Evolutionary conservation across 2,888 invertebrate genomes (phyloP).

Genomic region (Lampropteryx suffumata): DNA sequence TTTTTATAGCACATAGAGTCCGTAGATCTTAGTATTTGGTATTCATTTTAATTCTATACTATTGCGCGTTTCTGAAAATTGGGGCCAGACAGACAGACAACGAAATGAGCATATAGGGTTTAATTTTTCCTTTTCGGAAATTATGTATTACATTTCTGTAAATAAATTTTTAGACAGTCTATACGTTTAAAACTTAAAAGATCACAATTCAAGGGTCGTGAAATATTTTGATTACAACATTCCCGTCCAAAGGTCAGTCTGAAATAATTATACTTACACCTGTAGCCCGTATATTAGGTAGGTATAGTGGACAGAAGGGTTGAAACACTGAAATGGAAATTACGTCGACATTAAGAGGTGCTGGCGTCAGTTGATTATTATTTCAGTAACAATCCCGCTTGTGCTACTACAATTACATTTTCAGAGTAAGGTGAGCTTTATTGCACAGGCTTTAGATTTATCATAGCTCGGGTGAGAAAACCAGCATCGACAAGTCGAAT

Average conservation of each 20-base stretch:
- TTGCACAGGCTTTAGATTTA: background rate
- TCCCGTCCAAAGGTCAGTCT: conserved; percentile 12
- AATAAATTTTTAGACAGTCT: no score
- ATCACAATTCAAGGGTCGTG: background rate
- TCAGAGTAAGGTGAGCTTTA: conserved; percentile 12
- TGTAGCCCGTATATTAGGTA: background rate
- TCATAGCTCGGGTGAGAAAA: no score
- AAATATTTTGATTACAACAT: conserved; percentile 29
- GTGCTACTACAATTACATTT: background rate
- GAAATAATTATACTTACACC: conserved; percentile 20
- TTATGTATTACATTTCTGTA: no score
- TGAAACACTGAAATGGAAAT: conserved; percentile 34
- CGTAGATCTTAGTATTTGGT: no score
- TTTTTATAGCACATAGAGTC: no score
- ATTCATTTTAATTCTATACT: no score
- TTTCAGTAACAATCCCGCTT: conserved; percentile 43
- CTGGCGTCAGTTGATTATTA: conserved; percentile 44
- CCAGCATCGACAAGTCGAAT: no score
- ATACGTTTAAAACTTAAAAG: background rate
- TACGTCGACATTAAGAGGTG: conserved; percentile 35
- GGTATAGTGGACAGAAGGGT: conserved; percentile 30
- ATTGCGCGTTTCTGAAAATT: no score
- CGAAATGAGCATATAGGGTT: no score
- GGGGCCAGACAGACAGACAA: no score
- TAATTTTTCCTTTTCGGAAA: no score